Evolutionary conservation across 2,113 vertebrate genomes (phyloP), one percentile per base, ranked within the genome.

Genomic region (Motacilla tschutschensis): DNA sequence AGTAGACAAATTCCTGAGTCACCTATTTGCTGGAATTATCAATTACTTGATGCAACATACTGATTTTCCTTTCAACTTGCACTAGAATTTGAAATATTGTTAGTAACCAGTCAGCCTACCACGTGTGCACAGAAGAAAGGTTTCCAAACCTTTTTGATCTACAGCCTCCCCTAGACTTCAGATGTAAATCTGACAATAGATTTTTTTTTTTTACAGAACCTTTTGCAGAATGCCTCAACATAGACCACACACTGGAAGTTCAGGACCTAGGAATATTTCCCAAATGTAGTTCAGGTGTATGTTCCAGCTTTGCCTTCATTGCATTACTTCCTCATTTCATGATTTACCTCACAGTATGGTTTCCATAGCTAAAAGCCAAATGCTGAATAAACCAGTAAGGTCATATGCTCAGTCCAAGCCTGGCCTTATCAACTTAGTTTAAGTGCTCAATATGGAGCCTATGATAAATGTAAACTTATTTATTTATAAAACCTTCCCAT

Each of bases 221-320:
- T 89, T 76, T 85, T 63, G 8, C 13, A 51, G 48, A 80, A 80
- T 55, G 36, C 17, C 87, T 83, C 57, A 83, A 92, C 71, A 47
- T 20, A 63, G 12, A 35, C 25, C 54, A 33, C 2, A 2, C 5
- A 20, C 12, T 57, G 33, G 44, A 85, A 75, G 24, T 78, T 69
- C 0, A 0, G 18, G 11, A 78, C 46, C 18, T 66, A 66, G 48
- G 21, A 87, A 50, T 63, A 71, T n/a, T 86, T 86, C 12, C 9
- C 38, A 86, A 67, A 26, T 18, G 7, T 19, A 74, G 5, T 85
- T 66, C 69, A 87, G 47, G 19, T 15, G 1, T 12, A 55, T 24
- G 10, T 69, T 87, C 36, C 33, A 84, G 44, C 14, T 66, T 59
- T 71, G 28, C 28, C 25, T 83, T 85, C 33, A 55, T 4, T 55